A percentile compares a stretch with the other conserved stretches of the same genome.
Conservation (phyloP, 2,113 vertebrate genomes). For the Drymodes brunneopygia region DNA sequence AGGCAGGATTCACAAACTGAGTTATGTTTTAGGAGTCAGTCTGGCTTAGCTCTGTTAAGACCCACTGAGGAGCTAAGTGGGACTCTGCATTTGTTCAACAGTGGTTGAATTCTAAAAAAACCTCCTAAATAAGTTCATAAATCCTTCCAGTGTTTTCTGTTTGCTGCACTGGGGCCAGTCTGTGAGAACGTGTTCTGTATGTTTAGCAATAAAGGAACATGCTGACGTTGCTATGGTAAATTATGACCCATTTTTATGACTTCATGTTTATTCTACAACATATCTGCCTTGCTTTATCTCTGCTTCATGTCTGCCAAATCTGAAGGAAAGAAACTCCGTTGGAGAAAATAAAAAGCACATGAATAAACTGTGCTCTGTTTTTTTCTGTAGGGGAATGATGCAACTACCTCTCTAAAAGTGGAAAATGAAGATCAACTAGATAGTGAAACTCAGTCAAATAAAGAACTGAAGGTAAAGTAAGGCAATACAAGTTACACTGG, state of each 20-base stretch:
- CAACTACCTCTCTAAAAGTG: constrained; percentile 54
- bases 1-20: neutral
- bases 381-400: constrained; percentile 48
- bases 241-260: neutral
- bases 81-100: neutral
- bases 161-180: neutral
- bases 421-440: constrained; percentile 46
- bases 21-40: neutral
- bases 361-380: neutral
- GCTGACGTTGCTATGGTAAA: neutral
- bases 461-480: constrained; percentile 52
- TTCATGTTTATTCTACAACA: neutral
- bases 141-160: neutral
- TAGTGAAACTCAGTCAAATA: constrained; percentile 47
- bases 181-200: neutral
- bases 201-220: neutral
- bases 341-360: neutral
- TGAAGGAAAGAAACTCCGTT: neutral
- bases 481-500: neutral
- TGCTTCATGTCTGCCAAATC: neutral
- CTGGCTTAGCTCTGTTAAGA: neutral
- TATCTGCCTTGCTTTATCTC: neutral
- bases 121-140: neutral
- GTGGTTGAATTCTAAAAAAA: neutral
- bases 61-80: neutral